A percentile compares a stretch with the other conserved stretches of the same genome.
Evolutionary conservation across 2,797 vertebrate species (phyloP).

Genomic region (Acipenser ruthenus): DNA sequence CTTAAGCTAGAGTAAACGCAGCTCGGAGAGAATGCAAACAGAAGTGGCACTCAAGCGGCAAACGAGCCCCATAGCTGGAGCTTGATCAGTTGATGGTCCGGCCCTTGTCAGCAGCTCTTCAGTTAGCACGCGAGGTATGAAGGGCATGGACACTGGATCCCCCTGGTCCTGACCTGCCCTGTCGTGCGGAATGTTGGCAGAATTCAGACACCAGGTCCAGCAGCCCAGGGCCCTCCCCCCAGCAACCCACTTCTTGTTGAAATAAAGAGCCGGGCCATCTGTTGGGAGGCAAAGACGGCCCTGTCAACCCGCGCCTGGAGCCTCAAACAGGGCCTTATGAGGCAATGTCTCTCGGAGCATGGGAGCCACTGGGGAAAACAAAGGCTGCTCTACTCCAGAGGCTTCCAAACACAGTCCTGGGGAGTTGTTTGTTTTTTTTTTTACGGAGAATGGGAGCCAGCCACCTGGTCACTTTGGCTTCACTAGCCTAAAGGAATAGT

Average conservation of each 20-base stretch:
- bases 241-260: slow-evolving; percentile 39
- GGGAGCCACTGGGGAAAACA: slow-evolving; percentile 38
- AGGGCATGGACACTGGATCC: slow-evolving; percentile 53
- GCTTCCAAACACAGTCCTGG: slow-evolving; percentile 23
- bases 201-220: slow-evolving; percentile 13
- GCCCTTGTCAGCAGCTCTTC: slow-evolving; percentile 52
- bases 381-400: slow-evolving; percentile 18
- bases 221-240: slow-evolving; percentile 19
- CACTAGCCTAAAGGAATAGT: not conserved
- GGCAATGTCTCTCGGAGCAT: slow-evolving; percentile 45
- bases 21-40: too few species aligned
- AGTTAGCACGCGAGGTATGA: slow-evolving; percentile 52
- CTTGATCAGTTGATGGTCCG: not conserved
- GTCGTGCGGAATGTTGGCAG: slow-evolving; percentile 47
- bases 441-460: not conserved
- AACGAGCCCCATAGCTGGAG: too few species aligned
- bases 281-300: slow-evolving; percentile 51
- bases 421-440: slow-evolving; percentile 11
- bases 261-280: slow-evolving; percentile 64
- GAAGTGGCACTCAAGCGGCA: too few species aligned
- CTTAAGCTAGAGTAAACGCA: too few species aligned
- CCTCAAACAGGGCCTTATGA: slow-evolving; percentile 54
- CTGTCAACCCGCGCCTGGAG: slow-evolving; percentile 51
- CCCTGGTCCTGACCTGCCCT: slow-evolving; percentile 49
- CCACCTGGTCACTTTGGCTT: not conserved